These are phyloP conservation scores for Pangasius macronema DNA, from an alignment of 2,797 vertebrate genomes.

Conservation along the genomic window DNA sequence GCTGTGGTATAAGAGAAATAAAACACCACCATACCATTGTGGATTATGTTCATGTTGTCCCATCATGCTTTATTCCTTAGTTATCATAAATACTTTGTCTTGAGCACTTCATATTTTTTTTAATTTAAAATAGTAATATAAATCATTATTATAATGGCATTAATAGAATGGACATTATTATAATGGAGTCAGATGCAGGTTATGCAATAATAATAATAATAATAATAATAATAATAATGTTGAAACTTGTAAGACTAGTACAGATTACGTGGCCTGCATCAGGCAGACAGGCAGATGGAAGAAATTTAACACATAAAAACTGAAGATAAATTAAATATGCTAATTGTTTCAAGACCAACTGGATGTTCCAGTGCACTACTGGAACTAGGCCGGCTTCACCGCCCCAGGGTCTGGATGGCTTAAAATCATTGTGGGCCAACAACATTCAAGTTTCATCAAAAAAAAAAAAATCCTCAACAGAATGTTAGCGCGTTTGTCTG, in stretches of 20 bases:
- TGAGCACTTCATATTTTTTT: not conserved
- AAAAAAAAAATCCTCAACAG: not conserved
- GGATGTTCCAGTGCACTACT: constrained; percentile 31
- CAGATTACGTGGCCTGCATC: not conserved
- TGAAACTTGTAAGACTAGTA: not conserved
- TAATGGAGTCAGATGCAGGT: not conserved
- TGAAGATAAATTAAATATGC: constrained; percentile 19
- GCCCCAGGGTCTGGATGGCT: constrained; percentile 32
- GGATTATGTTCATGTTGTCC: not conserved
- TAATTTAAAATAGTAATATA: not conserved
- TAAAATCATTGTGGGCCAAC: constrained; percentile 14
- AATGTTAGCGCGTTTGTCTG: constrained; percentile 5
- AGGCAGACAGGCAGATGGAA: constrained; percentile 14
- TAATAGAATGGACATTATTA: no score
- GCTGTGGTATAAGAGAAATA: not conserved
- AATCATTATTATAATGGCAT: not conserved
- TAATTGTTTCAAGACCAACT: constrained; percentile 38
- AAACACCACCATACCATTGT: not conserved
- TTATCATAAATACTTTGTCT: not conserved
- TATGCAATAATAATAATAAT: not conserved
- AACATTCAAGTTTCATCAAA: constrained; percentile 1
- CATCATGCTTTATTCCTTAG: not conserved
- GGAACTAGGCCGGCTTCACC: constrained; percentile 27
- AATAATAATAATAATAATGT: constrained; percentile 11
- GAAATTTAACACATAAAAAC: constrained; percentile 15